These are phyloP conservation scores for Littorina saxatilis DNA, from an alignment of 1,140 invertebrate genomes.

Conservation along the genomic window DNA sequence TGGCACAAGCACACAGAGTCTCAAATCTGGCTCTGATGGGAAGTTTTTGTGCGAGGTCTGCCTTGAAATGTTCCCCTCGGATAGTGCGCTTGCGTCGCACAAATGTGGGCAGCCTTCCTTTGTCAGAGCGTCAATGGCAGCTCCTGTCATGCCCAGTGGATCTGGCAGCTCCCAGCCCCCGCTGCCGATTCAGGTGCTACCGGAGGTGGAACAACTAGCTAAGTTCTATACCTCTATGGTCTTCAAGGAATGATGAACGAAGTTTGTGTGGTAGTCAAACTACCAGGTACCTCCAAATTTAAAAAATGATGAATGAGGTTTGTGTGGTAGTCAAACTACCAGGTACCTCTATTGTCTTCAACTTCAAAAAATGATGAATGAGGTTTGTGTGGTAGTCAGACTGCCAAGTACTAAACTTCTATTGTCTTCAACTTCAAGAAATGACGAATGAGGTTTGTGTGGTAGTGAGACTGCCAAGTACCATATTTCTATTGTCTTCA, in stretches of 20 bases:
- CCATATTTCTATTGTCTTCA: constrained; percentile 16
- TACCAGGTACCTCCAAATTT: too few relatives aligned
- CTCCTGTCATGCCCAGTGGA: neutral
- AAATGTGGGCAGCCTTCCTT: neutral
- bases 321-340: too few relatives aligned
- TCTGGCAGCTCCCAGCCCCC: neutral
- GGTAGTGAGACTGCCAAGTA: too few relatives aligned
- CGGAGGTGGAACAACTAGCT: constrained; percentile 26
- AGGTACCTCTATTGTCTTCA: constrained; percentile 13
- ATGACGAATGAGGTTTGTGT: too few relatives aligned
- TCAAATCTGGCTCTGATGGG: neutral
- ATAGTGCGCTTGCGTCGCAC: neutral
- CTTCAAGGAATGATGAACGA: constrained; percentile 18
- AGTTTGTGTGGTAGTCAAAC: too few relatives aligned
- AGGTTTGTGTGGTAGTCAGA: too few relatives aligned
- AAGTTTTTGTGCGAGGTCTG: constrained; percentile 11
- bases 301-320: too few relatives aligned
- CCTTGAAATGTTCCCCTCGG: neutral
- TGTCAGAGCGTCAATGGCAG: neutral
- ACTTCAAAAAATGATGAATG: constrained; percentile 10
- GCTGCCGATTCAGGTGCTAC: neutral
- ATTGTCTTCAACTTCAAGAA: too few relatives aligned
- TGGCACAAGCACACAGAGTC: neutral
- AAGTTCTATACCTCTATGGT: constrained; percentile 29
- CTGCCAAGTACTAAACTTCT: too few relatives aligned